A percentile compares a stretch with the other conserved stretches of the same genome.
phyloP scores from a whole-genome alignment of 1,140 invertebrate species.

The Diorhabda carinulata region DNA sequence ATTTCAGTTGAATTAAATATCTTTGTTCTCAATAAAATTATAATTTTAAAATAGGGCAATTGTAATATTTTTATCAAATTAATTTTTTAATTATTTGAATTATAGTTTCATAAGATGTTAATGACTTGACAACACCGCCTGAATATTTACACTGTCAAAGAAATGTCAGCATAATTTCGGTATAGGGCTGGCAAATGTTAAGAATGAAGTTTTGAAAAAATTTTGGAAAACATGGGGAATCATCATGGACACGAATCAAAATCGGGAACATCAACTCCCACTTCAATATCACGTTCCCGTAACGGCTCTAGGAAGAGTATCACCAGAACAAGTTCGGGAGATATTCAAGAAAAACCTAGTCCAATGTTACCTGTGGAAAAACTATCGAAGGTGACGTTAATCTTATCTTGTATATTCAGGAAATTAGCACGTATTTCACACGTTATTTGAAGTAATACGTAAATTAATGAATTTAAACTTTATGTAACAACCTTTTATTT shows the following conservation, averaged over 20 bases:
- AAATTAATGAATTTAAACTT: not conserved
- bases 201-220: conserved; percentile 12
- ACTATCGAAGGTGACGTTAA: conserved; percentile 58
- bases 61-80: too few species aligned
- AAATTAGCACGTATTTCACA: not conserved
- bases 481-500: conserved; percentile 1
- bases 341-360: conserved; percentile 54
- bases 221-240: conserved; percentile 35
- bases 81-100: too few species aligned
- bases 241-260: conserved; percentile 34
- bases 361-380: conserved; percentile 67
- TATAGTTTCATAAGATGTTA: too few species aligned
- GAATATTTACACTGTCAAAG: not conserved
- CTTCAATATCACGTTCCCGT: conserved; percentile 22
- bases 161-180: not conserved
- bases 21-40: too few species aligned
- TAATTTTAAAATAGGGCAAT: too few species aligned
- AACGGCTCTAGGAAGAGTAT: conserved; percentile 43
- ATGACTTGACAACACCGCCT: not conserved
- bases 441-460: not conserved
- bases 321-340: conserved; percentile 56
- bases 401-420: conserved; percentile 25
- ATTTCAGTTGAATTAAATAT: too few species aligned
- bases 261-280: conserved; percentile 30
- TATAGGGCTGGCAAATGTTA: not conserved